Percentiles rank a stretch among this genome's conserved stretches.
phyloP scores from a whole-genome alignment of 2,888 invertebrate genomes.

The Sycophila texana region DNA sequence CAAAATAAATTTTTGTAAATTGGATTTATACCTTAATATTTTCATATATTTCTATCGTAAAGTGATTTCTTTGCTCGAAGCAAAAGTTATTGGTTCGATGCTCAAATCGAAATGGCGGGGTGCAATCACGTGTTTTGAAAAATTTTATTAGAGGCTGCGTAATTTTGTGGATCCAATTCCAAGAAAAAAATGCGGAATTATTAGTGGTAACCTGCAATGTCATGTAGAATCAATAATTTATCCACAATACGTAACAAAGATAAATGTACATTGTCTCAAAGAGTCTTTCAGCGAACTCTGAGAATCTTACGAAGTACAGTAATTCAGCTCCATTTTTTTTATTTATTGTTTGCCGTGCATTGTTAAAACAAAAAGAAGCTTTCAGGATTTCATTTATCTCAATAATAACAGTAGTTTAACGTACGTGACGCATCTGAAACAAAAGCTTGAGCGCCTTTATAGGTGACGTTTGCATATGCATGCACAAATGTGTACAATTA shows the following conservation, averaged over 20 bases:
- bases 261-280: constrained; percentile 27
- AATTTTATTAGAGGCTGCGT: neutral
- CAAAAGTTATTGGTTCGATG: too few relatives aligned
- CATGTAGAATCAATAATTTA: constrained; percentile 33
- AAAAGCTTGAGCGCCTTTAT: constrained; percentile 26
- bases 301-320: neutral
- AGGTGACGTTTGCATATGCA: constrained; percentile 19
- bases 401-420: constrained; percentile 14
- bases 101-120: too few relatives aligned
- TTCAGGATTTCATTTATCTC: constrained; percentile 12
- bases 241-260: constrained; percentile 32
- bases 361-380: neutral
- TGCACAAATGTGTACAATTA: constrained; percentile 34
- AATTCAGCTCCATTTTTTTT: neutral
- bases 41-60: too few relatives aligned
- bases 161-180: neutral
- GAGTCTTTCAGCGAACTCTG: neutral
- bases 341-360: constrained; percentile 20
- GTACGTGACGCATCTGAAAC: constrained; percentile 24
- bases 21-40: too few relatives aligned
- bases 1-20: too few relatives aligned
- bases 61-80: too few relatives aligned
- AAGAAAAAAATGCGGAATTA: constrained; percentile 2
- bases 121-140: neutral
- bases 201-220: constrained; percentile 28